Base-by-base conservation (phyloP, 2,113 vertebrate species). In the Alectura lathami region DNA sequence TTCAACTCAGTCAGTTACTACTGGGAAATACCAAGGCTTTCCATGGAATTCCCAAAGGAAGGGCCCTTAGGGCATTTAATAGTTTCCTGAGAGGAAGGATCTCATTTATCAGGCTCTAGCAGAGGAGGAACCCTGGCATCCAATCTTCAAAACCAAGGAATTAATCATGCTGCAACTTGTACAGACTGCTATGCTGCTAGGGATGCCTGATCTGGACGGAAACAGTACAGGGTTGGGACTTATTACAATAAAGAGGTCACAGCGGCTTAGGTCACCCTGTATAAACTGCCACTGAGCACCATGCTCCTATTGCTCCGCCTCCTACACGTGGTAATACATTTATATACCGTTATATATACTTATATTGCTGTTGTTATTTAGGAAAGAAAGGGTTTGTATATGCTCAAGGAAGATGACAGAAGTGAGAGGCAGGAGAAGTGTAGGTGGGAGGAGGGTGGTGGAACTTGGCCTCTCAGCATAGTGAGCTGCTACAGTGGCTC, bases 321-420 rank as follows among this genome's bases (percentile, higher is more conserved):
- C 5, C 23, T 69, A 5, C 5, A 9, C 4, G 1, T 16, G 2
- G 36, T 18, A 54, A n/a, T 22, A 32, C 8, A 8, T 6, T 26
- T 8, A n/a, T 17, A 57, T 5, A 42, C 9, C n/a, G n/a, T n/a
- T n/a, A n/a, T n/a, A n/a, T n/a, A n/a, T n/a, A n/a, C n/a, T n/a
- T n/a, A n/a, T n/a, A n/a, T n/a, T n/a, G n/a, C n/a, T 79, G 6
- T 34, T 74, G 21, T 9, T 72, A 20, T 48, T 47, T 57, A n/a
- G 13, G 32, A 26, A 50, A 40, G 17, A 53, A 56, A 56, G 36
- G 23, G 11, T 20, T 40, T 83, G 15, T 26, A 14, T 36, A 47
- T 10, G 14, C 36, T 63, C 13, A 4, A 56, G 47, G 60, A 8
- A 47, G n/a, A 17, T 34, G 34, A 36, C 14, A 68, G 32, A 47